Base-by-base conservation (phyloP, 2,888 invertebrate species). In the Leucophora obtusa region DNA sequence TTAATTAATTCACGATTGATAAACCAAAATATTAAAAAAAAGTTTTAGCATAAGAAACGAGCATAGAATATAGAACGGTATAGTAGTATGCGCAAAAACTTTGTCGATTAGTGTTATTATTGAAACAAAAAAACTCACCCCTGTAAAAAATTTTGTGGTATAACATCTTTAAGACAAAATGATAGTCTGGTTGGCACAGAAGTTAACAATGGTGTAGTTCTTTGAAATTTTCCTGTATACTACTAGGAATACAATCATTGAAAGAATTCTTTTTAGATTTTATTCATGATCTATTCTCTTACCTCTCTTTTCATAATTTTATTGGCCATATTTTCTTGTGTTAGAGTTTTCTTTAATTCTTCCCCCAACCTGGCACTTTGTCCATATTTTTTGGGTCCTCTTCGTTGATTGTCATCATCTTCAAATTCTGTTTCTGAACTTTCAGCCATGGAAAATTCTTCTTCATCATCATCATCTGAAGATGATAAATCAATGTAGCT, bases 111-210 rank as follows among this genome's bases (percentile, higher is more conserved):
- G n/a, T n/a, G n/a, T n/a, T n/a, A n/a, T n/a, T n/a, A n/a, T n/a
- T n/a, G n/a, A n/a, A n/a, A n/a, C n/a, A n/a, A n/a, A n/a, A n/a
- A 21, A 33, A 76, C 85, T 85, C 75, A 89, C 89, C 90, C 90
- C 59, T 91, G 90, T 71, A 93, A 89, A 85, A 91, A 92, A 54
- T 91, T 91, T 84, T 90, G 91, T 15, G 93, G 92, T 73, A 93
- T 92, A 62, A 93, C 92, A 84, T 93, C 93, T 91, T 93, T 93
- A 79, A 93, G 92, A 86, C 93, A 93, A 86, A 93, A 92, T 50
- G 92, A 91, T 78, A 93, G 89, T 82, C 93, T 90, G 70, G 91
- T 92, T 83, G 93, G 93, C 86, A 93, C 93, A 87, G 92, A 76
- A 90, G 91, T 78, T 90, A 91, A 82, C 90, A 90, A 80, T 90